These are phyloP conservation scores for Actinernus sp. DNA, from an alignment of 92 coral and sea anemone genomes.

Conservation along the genomic window DNA sequence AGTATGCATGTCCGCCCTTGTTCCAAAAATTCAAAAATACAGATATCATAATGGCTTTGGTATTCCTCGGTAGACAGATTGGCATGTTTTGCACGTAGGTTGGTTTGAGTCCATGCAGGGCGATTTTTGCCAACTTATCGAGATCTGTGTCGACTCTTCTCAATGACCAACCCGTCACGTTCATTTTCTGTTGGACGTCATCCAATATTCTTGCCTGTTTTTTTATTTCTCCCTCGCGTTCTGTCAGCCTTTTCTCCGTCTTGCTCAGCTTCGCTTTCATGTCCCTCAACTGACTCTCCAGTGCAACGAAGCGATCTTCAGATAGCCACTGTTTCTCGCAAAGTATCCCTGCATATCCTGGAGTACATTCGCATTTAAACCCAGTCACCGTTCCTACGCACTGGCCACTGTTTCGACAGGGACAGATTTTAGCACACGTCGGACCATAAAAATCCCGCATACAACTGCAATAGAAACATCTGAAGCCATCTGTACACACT, in stretches of 20 bases:
- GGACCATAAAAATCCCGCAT: slow-evolving; percentile 53
- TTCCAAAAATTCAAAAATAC: slow-evolving; percentile 59
- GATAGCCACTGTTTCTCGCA: slow-evolving; percentile 55
- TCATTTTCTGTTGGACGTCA: slow-evolving; percentile 1
- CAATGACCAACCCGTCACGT: slow-evolving; percentile 30
- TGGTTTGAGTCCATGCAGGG: slow-evolving; percentile 55
- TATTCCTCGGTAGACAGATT: slow-evolving; percentile 44
- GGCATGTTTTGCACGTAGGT: slow-evolving; percentile 71
- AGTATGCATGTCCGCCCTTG: slow-evolving; percentile 47
- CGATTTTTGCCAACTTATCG: slow-evolving; percentile 21
- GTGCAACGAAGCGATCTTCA: slow-evolving; percentile 34
- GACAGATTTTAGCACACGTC: slow-evolving; percentile 55
- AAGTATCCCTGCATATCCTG: slow-evolving; percentile 57
- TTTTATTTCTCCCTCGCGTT: slow-evolving; percentile 10
- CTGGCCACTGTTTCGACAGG: slow-evolving; percentile 59
- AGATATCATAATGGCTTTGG: slow-evolving; percentile 70
- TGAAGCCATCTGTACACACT: slow-evolving; percentile 64
- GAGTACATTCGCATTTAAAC: slow-evolving; percentile 53
- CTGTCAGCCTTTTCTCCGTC: slow-evolving; percentile 18
- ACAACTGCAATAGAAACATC: slow-evolving; percentile 58
- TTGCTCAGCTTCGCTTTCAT: slow-evolving; percentile 11
- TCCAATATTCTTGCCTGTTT: slow-evolving; percentile 6
- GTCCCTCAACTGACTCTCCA: slow-evolving; percentile 22
- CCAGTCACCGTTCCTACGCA: slow-evolving; percentile 44
- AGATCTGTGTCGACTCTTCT: slow-evolving; percentile 51